Base-by-base conservation (phyloP, 1,140 invertebrate genomes). In the Wasmannia auropunctata region DNA sequence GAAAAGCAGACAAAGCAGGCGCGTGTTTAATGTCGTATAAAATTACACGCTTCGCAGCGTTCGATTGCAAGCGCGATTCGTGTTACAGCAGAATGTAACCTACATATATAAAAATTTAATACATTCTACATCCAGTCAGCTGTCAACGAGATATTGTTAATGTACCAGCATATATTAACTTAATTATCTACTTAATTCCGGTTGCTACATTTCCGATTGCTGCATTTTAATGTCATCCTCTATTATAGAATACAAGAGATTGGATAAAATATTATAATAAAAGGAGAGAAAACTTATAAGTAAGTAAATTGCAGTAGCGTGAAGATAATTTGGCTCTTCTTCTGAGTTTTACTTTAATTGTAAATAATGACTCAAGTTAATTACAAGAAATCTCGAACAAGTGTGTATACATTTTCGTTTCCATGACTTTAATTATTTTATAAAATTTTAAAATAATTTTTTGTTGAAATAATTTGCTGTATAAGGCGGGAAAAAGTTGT, bases 11-110 rank as follows among this genome's bases (percentile, higher is more conserved):
- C 51, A 75, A 75, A 43, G 34, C 19, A 63, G 5, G 16, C 37
- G 37, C 16, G 22, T 40, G 37, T 76, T 76, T 76, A 76, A 43
- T 76, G 22, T 76, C 72, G 34, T 40, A 58, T 28, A 58, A 58
- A 58, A 40, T 54, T 58, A 76, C 16, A 58, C 54, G 37, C 72
- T 58, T 60, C 54, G 54, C n/a, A 22, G 14, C 8, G 34, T 58
- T 28, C 54, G 51, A 76, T 60, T 40, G 72, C 54, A 40, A 60
- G 1, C 22, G 22, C 54, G 37, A 76, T 31, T 11, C 54, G 25
- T 22, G 22, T 46, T 60, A 76, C 19, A 25, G n/a, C 7, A 51
- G 3, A 16, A 0, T 16, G 2, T 16, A 58, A 58, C 4, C 51
- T 28, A 58, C 3, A 58, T 40, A 40, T 7, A 58, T 40, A 40